Evolutionary conservation across 2,797 vertebrate species (phyloP).

Genomic region (Cyprinella venusta): DNA sequence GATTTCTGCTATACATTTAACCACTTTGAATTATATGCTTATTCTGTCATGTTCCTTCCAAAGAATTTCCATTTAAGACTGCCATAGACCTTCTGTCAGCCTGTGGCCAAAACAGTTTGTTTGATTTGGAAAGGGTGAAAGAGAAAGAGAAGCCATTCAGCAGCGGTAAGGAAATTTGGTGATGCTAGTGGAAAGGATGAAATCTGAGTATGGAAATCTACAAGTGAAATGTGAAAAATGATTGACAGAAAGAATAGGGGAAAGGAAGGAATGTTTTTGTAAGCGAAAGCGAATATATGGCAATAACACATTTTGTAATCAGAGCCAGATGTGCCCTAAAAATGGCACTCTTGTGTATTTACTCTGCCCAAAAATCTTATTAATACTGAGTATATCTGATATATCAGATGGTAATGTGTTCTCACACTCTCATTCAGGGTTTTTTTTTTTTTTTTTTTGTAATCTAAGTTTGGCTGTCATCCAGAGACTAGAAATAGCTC

Average conservation of each 20-base stretch:
- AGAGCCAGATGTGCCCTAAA: conserved; percentile 65
- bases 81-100: conserved; percentile 67
- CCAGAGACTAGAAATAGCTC: conserved; percentile 66
- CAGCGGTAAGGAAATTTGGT: conserved; percentile 71
- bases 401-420: conserved; percentile 29
- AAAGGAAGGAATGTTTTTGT: conserved; percentile 64
- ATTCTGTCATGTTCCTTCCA: conserved; percentile 78
- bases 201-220: conserved; percentile 59
- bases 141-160: conserved; percentile 75
- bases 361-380: conserved; percentile 40
- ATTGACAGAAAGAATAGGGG: conserved; percentile 38
- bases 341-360: conserved; percentile 41
- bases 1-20: conserved; percentile 48
- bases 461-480: conserved; percentile 48
- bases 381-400: conserved; percentile 18
- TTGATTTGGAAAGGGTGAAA: conserved; percentile 79
- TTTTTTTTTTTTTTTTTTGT: conserved; percentile 18
- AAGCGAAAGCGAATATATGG: conserved; percentile 64
- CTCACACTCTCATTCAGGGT: conserved; percentile 45
- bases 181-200: conserved; percentile 53
- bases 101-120: conserved; percentile 69
- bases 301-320: conserved; percentile 66
- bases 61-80: conserved; percentile 78
- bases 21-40: conserved; percentile 60
- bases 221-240: conserved; percentile 53